Percentiles rank a stretch among this genome's conserved stretches.
Conservation (phyloP, 1,140 invertebrate species). For the Portunus trituberculatus region DNA sequence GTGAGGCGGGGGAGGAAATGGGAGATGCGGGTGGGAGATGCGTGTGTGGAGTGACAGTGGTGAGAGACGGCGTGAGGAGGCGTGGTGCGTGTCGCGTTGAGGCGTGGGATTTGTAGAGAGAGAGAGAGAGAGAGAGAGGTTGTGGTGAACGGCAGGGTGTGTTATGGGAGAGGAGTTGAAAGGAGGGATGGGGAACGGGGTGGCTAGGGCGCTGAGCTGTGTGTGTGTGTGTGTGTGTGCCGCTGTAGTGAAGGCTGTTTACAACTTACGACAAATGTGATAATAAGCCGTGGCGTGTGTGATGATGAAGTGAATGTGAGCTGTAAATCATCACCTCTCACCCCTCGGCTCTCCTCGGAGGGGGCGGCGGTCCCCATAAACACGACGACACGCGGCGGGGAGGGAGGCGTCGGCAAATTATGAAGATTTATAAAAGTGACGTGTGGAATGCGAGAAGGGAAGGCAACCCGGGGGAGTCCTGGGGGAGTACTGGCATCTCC, state of each 20-base stretch:
- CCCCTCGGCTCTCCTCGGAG: neutral
- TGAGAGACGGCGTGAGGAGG: too few relatives aligned
- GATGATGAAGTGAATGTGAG: neutral
- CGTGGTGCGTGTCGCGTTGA: too few relatives aligned
- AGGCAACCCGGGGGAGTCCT: neutral
- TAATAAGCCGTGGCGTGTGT: neutral
- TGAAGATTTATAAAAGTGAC: slow-evolving; percentile 23
- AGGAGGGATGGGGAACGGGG: neutral
- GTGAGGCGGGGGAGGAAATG: too few relatives aligned
- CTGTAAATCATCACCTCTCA: neutral
- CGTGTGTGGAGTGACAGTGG: too few relatives aligned
- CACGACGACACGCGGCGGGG: neutral
- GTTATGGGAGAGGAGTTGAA: too few relatives aligned
- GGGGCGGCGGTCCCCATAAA: neutral
- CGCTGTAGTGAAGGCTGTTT: neutral
- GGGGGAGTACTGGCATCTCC: neutral
- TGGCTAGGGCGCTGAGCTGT: neutral
- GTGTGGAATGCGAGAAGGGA: neutral
- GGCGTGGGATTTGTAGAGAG: too few relatives aligned
- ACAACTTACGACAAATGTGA: slow-evolving; percentile 3
- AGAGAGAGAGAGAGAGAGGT: too few relatives aligned
- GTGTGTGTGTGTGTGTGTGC: neutral
- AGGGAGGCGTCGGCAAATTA: neutral
- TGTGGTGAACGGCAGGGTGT: too few relatives aligned
- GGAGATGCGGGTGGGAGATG: too few relatives aligned